phyloP scores from a whole-genome alignment of 1,140 invertebrate genomes.

The Zaprionus ghesquierei region DNA sequence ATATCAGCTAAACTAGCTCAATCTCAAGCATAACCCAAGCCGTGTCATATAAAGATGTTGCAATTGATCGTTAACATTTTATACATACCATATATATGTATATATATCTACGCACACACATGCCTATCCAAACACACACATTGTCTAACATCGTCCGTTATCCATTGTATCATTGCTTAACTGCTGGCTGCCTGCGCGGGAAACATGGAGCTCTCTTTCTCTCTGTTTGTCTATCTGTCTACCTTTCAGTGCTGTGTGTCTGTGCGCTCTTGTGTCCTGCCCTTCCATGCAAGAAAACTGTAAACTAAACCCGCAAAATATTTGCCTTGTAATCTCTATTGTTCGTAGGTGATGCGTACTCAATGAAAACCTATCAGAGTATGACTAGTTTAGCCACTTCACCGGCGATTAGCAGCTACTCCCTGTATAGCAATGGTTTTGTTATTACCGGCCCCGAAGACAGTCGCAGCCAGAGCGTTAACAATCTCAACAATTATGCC shows the following conservation, averaged over 20 bases:
- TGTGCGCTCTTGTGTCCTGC: not conserved
- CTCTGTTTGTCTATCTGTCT: not conserved
- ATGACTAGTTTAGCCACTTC: slow-evolving; percentile 83
- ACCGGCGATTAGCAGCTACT: slow-evolving; percentile 80
- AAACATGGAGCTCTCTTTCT: not conserved
- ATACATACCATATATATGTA: not conserved
- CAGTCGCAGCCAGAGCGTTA: slow-evolving; percentile 68
- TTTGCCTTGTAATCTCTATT: slow-evolving; percentile 61
- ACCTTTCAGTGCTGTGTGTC: slow-evolving; percentile 9
- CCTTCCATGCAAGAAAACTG: slow-evolving; percentile 2
- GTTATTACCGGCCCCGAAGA: slow-evolving; percentile 68
- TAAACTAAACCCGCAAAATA: slow-evolving; percentile 45
- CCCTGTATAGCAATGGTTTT: slow-evolving; percentile 79
- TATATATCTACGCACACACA: not conserved
- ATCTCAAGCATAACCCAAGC: not conserved
- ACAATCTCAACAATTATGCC: slow-evolving; percentile 58
- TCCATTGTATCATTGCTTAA: slow-evolving; percentile 23
- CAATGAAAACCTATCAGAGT: slow-evolving; percentile 83
- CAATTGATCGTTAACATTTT: not conserved
- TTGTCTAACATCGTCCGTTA: slow-evolving; percentile 39
- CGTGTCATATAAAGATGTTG: slow-evolving; percentile 9
- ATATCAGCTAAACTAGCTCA: not conserved
- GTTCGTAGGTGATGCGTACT: slow-evolving; percentile 81
- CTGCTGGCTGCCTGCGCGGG: not conserved
- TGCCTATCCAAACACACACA: not conserved